Evolutionary conservation across 1,140 invertebrate species (phyloP).

Genomic region (Anastrepha obliqua): DNA sequence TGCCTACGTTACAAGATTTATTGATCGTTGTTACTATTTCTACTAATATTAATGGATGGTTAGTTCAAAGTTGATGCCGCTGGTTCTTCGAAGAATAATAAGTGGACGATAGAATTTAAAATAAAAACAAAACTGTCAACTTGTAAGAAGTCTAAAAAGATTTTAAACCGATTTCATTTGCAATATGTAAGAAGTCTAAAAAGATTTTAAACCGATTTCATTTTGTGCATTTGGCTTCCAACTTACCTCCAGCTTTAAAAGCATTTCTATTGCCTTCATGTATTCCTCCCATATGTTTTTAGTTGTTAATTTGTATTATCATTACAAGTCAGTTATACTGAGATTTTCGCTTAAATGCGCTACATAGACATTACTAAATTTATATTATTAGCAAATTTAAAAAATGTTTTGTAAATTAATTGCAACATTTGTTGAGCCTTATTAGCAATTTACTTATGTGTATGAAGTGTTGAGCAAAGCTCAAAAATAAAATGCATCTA

Average conservation of each 20-base stretch:
- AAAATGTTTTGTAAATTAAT: background rate
- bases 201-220: background rate
- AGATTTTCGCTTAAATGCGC: conserved; percentile 11
- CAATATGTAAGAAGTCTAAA: background rate
- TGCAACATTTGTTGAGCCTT: background rate
- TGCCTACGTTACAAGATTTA: background rate
- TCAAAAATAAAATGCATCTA: background rate
- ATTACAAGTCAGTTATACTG: background rate
- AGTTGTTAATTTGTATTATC: background rate
- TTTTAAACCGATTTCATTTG: background rate
- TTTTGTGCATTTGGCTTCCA: background rate
- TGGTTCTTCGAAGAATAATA: background rate
- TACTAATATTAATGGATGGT: background rate
- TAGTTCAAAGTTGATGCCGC: conserved; percentile 9
- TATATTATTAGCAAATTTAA: background rate
- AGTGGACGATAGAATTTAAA: background rate
- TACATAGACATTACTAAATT: background rate
- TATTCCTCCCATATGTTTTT: background rate
- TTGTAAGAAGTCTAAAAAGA: background rate
- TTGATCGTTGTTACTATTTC: conserved; percentile 18
- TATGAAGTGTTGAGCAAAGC: background rate
- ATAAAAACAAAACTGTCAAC: background rate
- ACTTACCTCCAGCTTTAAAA: background rate
- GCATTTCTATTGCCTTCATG: too few species aligned
- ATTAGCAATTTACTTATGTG: background rate